Conservation (phyloP, 2,888 invertebrate species). For the Hydrotaea cyrtoneurina region DNA sequence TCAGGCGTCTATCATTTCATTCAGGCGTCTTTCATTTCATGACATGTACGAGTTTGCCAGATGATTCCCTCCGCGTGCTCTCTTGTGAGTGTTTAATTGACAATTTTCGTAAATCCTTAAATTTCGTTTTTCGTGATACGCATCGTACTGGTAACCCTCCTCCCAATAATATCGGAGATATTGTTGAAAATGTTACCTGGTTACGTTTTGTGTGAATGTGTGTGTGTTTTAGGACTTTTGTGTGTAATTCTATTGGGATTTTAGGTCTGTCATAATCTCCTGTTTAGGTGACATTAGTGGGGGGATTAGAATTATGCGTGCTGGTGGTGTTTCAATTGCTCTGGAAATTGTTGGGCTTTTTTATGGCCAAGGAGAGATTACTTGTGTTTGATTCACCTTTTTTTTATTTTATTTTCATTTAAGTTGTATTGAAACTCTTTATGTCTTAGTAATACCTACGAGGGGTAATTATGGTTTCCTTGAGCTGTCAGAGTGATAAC, state of each 20-base stretch:
- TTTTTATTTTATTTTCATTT: too few species aligned
- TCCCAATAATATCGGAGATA: neutral
- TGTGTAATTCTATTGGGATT: neutral
- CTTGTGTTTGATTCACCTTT: too few species aligned
- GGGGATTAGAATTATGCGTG: constrained; percentile 24
- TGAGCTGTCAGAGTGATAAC: too few species aligned
- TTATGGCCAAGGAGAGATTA: too few species aligned
- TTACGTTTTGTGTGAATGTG: neutral
- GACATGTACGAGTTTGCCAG: neutral
- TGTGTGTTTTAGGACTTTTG: neutral
- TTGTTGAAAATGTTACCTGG: neutral
- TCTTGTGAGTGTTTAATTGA: constrained; percentile 1
- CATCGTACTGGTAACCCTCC: too few species aligned
- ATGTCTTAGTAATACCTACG: too few species aligned
- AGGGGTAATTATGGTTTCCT: too few species aligned
- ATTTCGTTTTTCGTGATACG: neutral
- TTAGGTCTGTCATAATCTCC: constrained; percentile 16
- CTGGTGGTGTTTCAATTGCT: too few species aligned
- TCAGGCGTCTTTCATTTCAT: neutral
- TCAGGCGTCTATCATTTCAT: neutral
- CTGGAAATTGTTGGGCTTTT: too few species aligned
- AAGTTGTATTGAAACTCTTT: too few species aligned
- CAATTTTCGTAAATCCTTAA: constrained; percentile 6
- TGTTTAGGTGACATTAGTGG: constrained; percentile 24
- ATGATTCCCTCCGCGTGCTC: neutral